A percentile compares a stretch with the other conserved stretches of the same genome.
Conservation (phyloP, 2,888 invertebrate genomes). For the Druceiella hillmani region DNA sequence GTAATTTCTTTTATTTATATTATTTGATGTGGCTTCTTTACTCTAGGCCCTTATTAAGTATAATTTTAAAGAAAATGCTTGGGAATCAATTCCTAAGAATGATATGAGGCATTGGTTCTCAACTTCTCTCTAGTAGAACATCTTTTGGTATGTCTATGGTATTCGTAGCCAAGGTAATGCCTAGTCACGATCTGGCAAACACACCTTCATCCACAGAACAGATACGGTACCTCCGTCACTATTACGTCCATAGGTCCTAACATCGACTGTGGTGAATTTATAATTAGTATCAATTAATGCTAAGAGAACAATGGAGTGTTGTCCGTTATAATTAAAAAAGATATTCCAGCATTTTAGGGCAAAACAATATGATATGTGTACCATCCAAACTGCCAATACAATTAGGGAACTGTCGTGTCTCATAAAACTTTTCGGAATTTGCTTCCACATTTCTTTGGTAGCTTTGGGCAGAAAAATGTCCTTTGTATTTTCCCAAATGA, state of each 20-base stretch:
- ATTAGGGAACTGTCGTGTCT: neutral
- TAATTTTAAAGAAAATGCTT: neutral
- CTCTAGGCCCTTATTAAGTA: neutral
- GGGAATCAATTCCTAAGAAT: neutral
- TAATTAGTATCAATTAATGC: neutral
- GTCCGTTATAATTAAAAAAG: neutral
- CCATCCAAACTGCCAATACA: conserved; percentile 1
- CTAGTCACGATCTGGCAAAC: neutral
- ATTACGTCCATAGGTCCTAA: neutral
- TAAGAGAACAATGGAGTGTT: neutral
- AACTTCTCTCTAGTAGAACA: neutral
- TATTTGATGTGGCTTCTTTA: no score
- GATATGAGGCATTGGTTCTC: neutral
- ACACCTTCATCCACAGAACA: no score
- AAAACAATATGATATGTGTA: neutral
- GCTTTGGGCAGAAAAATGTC: neutral
- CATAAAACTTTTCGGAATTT: neutral
- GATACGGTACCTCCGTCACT: conserved; percentile 1
- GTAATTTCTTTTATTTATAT: neutral
- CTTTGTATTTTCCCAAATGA: neutral
- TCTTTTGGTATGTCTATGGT: neutral
- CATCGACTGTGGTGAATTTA: neutral
- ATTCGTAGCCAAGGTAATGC: neutral
- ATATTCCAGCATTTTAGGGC: neutral
- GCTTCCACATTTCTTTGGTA: conserved; percentile 1